Evolutionary conservation across 2,113 vertebrate species (phyloP), one percentile per base, ranked within the genome.

Genomic region (Cinclus mexicanus): DNA sequence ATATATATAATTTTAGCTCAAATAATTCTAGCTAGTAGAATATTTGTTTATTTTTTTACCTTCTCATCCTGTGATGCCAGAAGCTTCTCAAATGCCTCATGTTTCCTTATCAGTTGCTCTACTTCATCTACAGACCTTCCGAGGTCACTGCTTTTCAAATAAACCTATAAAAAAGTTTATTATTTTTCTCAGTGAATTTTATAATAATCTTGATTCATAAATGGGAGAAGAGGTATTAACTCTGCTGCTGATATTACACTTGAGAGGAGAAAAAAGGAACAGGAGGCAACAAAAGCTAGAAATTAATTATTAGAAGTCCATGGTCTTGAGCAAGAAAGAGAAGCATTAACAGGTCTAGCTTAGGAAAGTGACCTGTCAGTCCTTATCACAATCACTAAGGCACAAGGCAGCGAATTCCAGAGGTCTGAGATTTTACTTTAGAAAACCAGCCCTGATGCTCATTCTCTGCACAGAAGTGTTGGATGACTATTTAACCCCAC

Each of bases 1-100:
- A 35, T 19, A 16, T 26, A 8, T 28, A 7, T 28, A 17, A 50
- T 44, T 47, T 53, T 64, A 70, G 26, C 10, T 53, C 12, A 9
- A 10, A 37, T 25, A 68, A 60, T 68, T 52, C 22, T 37, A 59
- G 37, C 25, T 68, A 6, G n/a, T 61, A 83, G 18, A 84, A 42
- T 63, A 67, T 69, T 78, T 79, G 9, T 78, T 68, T 14, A 18
- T 90, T 79, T 93, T 96, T 47, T 47, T 86, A 99, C 99, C 98
- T 99, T 99, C 81, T 98, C 98, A 78, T 99, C 98, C 97, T 99
- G 99, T 39, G 98, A 97, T 41, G 85, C 53, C 71, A 99, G 98
- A 92, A 99, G 96, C 86, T 99, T 99, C 97, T 98, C 98, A 94
- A 99, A 99, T 77, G 98, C 98, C 39, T 98, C 98, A 8, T 99